Conservation (phyloP, 2,888 invertebrate genomes). For the Pristionchus japonicus region DNA sequence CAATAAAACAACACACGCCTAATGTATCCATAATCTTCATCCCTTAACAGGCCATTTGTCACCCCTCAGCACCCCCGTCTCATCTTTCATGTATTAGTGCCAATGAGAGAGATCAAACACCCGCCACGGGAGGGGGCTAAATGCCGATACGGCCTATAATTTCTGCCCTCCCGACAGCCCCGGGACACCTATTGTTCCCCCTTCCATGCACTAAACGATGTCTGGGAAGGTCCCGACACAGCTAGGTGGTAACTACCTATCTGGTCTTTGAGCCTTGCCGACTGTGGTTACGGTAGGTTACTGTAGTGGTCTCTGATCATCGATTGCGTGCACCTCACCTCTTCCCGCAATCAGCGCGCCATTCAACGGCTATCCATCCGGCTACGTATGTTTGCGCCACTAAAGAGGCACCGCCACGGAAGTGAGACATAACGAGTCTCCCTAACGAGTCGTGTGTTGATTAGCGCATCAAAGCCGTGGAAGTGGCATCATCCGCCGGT, state of each 20-base stretch:
- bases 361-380: not conserved
- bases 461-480: slow-evolving; percentile 23
- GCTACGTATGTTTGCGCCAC: not conserved
- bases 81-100: slow-evolving; percentile 36
- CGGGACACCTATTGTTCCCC: slow-evolving; percentile 17
- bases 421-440: not conserved
- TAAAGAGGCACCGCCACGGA: not conserved
- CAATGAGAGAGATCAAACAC: not conserved
- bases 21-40: slow-evolving; percentile 6
- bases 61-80: not conserved
- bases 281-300: not conserved
- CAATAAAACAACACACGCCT: not conserved
- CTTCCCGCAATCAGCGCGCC: not conserved
- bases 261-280: not conserved
- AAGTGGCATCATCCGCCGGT: not conserved
- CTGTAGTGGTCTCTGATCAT: not conserved
- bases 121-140: not conserved
- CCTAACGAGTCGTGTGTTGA: slow-evolving; percentile 23
- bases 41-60: slow-evolving; percentile 34
- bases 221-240: slow-evolving; percentile 18
- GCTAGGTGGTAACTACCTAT: slow-evolving; percentile 37
- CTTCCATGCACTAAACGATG: not conserved
- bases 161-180: not conserved
- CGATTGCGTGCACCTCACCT: not conserved
- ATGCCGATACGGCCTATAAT: slow-evolving; percentile 9